Conservation (phyloP, 2,888 invertebrate species). For the Protonemura montana region DNA sequence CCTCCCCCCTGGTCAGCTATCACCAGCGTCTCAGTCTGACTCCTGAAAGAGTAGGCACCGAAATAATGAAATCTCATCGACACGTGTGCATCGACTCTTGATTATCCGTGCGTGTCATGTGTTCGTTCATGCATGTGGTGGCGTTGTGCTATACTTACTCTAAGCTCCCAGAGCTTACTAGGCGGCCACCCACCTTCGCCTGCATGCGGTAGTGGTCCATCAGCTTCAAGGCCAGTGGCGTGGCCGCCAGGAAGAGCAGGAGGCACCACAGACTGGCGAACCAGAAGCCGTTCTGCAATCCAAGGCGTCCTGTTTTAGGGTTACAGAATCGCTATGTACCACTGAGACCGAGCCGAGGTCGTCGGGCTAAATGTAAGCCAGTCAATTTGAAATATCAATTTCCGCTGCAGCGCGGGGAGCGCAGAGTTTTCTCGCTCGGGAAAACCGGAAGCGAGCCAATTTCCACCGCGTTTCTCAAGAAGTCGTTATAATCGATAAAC, state of each 20-base stretch:
- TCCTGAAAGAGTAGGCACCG: conserved; percentile 32
- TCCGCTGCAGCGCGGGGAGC: not conserved
- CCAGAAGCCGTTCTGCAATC: conserved; percentile 73
- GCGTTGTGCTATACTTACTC: conserved; percentile 45
- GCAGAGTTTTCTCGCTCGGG: not conserved
- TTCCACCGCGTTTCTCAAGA: not conserved
- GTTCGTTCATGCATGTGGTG: not conserved
- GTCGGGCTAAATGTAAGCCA: not conserved
- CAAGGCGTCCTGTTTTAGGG: not conserved
- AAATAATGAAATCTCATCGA: not conserved
- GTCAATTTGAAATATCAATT: not conserved
- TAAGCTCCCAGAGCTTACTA: conserved; percentile 38
- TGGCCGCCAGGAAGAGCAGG: conserved; percentile 66
- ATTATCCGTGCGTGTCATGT: not conserved
- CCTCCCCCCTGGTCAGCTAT: conserved; percentile 43
- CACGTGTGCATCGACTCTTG: not conserved
- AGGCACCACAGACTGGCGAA: conserved; percentile 68
- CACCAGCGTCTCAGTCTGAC: conserved; percentile 44
- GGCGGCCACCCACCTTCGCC: conserved; percentile 43
- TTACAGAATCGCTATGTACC: too few species aligned
- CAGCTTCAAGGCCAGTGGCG: conserved; percentile 62
- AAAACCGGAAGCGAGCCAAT: not conserved
- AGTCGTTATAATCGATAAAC: not conserved
- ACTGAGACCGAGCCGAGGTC: too few species aligned
- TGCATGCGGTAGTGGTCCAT: conserved; percentile 55